These are phyloP conservation scores for Antechinus stuartii DNA, from an alignment of 2,113 vertebrate species.

Conservation along the genomic window DNA sequence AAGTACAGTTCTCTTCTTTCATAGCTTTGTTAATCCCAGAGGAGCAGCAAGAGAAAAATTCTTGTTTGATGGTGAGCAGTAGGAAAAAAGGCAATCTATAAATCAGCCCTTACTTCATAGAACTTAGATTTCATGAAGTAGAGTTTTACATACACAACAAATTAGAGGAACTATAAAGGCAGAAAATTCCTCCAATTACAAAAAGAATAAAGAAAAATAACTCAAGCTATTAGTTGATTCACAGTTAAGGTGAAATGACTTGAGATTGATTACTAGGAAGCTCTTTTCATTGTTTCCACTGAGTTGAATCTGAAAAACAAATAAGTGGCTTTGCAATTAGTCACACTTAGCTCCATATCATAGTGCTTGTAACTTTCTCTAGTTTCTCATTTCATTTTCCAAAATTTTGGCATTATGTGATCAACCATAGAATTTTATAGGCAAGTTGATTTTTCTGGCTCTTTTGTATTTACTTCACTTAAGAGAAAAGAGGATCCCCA, in stretches of 20 bases:
- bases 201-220: background rate
- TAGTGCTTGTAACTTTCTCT: constrained; percentile 1
- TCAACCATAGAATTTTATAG: background rate
- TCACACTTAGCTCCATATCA: background rate
- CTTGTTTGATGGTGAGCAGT: background rate
- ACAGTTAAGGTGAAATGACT: background rate
- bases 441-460: background rate
- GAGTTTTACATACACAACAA: background rate
- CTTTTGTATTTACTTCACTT: background rate
- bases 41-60: background rate
- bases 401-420: constrained; percentile 21
- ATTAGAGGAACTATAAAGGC: background rate
- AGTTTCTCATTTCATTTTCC: constrained; percentile 70
- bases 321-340: background rate
- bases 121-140: background rate
- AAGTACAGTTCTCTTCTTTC: background rate
- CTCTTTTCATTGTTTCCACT: background rate
- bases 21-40: background rate
- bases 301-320: background rate
- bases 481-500: background rate
- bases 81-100: background rate
- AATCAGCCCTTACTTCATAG: background rate
- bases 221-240: background rate
- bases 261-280: background rate
- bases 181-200: background rate